These are phyloP conservation scores for Perizoma flavofasciatum DNA, from an alignment of 2,888 invertebrate species.

Conservation along the genomic window DNA sequence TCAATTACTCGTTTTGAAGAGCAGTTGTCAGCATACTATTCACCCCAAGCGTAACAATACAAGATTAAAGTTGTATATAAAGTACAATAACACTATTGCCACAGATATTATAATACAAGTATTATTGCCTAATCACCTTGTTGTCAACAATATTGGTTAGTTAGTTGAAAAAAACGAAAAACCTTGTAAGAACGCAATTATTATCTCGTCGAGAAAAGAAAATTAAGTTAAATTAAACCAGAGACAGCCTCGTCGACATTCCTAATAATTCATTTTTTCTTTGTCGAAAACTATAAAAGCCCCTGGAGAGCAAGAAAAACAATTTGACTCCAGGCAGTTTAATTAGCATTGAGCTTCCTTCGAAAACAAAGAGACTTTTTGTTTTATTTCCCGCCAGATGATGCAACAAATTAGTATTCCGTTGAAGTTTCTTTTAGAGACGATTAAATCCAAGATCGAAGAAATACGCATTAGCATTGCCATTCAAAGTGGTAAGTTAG, in stretches of 20 bases:
- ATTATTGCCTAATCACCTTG: no score
- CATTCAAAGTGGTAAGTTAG: conserved; percentile 20
- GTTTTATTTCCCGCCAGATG: conserved; percentile 47
- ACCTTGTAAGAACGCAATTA: background rate
- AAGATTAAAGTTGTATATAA: no score
- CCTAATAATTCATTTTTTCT: conserved; percentile 2
- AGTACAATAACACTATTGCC: no score
- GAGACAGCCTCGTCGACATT: background rate
- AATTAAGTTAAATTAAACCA: no score
- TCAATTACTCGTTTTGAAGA: no score
- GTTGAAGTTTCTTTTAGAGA: conserved; percentile 41
- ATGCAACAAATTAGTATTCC: conserved; percentile 60
- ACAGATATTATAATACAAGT: no score
- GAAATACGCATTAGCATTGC: conserved; percentile 45
- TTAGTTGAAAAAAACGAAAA: no score
- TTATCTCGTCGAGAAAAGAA: background rate
- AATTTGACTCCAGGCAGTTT: conserved; percentile 49
- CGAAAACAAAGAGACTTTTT: conserved; percentile 48
- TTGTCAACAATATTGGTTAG: no score
- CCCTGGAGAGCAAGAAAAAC: conserved; percentile 22
- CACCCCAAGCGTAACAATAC: no score
- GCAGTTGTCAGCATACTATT: no score
- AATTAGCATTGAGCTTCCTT: conserved; percentile 53
- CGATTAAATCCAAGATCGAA: conserved; percentile 30
- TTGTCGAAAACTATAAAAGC: conserved; percentile 10